Percentiles rank a stretch among this genome's conserved stretches.
These are phyloP conservation scores for Acrocephalus scirpaceus DNA, from an alignment of 2,797 vertebrate species.

Conservation along the genomic window DNA sequence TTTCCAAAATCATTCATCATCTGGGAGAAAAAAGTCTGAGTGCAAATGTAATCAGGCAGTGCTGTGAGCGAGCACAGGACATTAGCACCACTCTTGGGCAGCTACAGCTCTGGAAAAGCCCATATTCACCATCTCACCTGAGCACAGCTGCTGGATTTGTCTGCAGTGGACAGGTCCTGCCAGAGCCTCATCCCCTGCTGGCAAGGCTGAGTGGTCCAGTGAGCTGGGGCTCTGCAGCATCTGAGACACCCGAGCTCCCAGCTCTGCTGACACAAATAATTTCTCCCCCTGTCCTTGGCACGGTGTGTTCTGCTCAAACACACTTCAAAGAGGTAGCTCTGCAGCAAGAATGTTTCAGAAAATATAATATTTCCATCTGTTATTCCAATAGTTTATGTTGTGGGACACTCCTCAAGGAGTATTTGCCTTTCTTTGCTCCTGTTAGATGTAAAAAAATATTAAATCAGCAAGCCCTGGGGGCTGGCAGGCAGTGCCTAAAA, in stretches of 20 bases:
- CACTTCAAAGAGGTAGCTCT: slow-evolving; percentile 73
- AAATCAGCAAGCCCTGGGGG: slow-evolving; percentile 39
- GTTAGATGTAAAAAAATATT: slow-evolving; percentile 61
- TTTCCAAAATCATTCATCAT: not conserved
- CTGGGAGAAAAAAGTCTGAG: not conserved
- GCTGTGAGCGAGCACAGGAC: not conserved
- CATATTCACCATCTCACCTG: not conserved
- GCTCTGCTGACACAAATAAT: slow-evolving; percentile 61
- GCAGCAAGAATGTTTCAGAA: slow-evolving; percentile 76
- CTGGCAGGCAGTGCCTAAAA: slow-evolving; percentile 13
- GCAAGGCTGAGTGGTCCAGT: not conserved
- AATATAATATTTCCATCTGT: slow-evolving; percentile 79
- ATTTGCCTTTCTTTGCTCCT: slow-evolving; percentile 67
- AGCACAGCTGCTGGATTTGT: not conserved
- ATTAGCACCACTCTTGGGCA: not conserved
- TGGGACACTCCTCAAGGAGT: slow-evolving; percentile 63
- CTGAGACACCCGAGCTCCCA: slow-evolving; percentile 27
- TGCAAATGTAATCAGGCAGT: not conserved
- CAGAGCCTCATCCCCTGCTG: not conserved
- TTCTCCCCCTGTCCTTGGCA: slow-evolving; percentile 67
- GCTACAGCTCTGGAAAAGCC: not conserved
- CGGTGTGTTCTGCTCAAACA: slow-evolving; percentile 53
- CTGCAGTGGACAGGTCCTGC: not conserved
- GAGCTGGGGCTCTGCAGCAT: slow-evolving; percentile 6
- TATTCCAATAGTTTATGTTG: slow-evolving; percentile 72